Evolutionary conservation across 2,113 vertebrate genomes (phyloP).

Genomic region (Aspiorhynchus laticeps): DNA sequence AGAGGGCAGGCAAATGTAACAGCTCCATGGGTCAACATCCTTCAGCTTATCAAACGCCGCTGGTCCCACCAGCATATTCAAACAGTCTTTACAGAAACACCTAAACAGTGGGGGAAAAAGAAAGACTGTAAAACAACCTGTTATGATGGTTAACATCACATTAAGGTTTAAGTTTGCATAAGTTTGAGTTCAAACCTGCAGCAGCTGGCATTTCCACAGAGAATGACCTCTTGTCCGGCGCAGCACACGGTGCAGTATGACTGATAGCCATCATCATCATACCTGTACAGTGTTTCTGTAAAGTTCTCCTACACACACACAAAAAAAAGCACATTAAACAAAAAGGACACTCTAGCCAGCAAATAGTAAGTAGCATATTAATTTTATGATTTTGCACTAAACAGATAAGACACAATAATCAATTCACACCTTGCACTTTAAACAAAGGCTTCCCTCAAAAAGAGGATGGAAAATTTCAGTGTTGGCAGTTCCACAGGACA

Average conservation of each 20-base stretch:
- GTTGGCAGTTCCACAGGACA: slow-evolving; percentile 83
- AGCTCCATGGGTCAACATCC: slow-evolving; percentile 90
- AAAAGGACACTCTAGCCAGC: neutral
- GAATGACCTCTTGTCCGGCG: slow-evolving; percentile 84
- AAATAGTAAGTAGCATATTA: neutral
- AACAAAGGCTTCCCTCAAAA: slow-evolving; percentile 91
- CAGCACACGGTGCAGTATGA: slow-evolving; percentile 95
- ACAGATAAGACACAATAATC: neutral
- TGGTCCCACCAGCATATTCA: slow-evolving; percentile 84
- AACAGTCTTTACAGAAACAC: slow-evolving; percentile 94
- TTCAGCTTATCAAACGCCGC: slow-evolving; percentile 81
- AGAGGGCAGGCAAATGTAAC: slow-evolving; percentile 86
- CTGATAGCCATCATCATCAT: slow-evolving; percentile 93
- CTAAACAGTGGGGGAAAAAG: slow-evolving; percentile 63
- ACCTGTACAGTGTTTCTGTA: slow-evolving; percentile 89
- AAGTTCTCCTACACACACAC: slow-evolving; percentile 82
- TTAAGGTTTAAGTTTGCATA: neutral
- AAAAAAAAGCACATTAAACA: neutral
- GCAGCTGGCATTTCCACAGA: slow-evolving; percentile 89
- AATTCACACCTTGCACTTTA: slow-evolving; percentile 81
- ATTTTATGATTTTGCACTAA: neutral
- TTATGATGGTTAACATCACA: neutral
- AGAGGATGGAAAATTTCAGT: slow-evolving; percentile 82
- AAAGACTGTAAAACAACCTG: neutral
- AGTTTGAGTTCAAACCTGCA: slow-evolving; percentile 78